phyloP scores from a whole-genome alignment of 2,113 vertebrate species.

The Nerophis lumbriciformis region DNA sequence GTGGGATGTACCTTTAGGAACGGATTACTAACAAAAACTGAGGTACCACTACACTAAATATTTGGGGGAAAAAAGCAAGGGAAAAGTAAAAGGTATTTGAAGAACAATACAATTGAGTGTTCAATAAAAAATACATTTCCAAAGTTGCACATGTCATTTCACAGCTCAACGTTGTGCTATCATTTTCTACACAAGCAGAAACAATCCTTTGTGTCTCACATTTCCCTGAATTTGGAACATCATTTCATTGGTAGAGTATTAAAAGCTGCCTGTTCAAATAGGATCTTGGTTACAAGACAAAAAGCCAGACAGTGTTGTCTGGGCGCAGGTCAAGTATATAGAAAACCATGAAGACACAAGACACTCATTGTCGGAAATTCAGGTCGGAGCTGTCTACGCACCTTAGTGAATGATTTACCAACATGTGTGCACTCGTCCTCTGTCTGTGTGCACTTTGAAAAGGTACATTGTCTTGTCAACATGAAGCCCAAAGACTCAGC shows the following conservation, averaged over 20 bases:
- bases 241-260: slow-evolving; percentile 16
- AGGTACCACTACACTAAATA: too few species aligned
- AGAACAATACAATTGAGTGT: too few species aligned
- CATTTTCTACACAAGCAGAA: slow-evolving; percentile 9
- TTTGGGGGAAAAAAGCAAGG: too few species aligned
- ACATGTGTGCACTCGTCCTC: slow-evolving; percentile 7
- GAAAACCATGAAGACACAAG: slow-evolving; percentile 16
- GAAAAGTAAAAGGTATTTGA: too few species aligned
- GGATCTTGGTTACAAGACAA: slow-evolving; percentile 15
- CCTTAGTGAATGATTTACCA: slow-evolving; percentile 23
- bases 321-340: slow-evolving; percentile 15
- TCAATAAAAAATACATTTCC: too few species aligned
- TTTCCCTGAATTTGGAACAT: slow-evolving; percentile 21
- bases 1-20: too few species aligned
- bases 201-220: slow-evolving; percentile 20
- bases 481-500: slow-evolving; percentile 8
- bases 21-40: too few species aligned
- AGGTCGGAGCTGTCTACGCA: slow-evolving; percentile 3
- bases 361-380: background rate
- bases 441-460: slow-evolving; percentile 15
- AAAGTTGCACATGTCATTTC: background rate
- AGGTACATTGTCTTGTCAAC: slow-evolving; percentile 2
- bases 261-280: slow-evolving; percentile 24
- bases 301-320: slow-evolving; percentile 15
- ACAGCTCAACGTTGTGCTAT: slow-evolving; percentile 20